Evolutionary conservation across 1,140 invertebrate genomes (phyloP), one percentile per base, ranked within the genome.

Genomic region (Drosophila sechellia): DNA sequence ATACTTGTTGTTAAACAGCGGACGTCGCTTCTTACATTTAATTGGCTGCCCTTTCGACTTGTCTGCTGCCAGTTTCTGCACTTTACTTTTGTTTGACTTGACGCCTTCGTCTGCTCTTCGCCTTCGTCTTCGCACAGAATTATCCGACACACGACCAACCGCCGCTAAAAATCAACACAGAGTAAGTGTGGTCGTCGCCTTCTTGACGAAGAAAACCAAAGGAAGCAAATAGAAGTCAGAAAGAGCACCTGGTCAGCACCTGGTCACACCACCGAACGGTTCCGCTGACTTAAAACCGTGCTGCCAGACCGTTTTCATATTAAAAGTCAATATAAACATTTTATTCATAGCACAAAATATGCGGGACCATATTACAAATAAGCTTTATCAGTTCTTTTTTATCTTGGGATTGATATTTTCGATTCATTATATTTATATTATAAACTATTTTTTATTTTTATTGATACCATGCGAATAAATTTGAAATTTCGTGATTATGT

Each of bases 151-250:
- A 42, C 48, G n/a, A 48, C 61, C 57, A 58, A 54, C 64, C 74
- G 53, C 66, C 75, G 68, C 53, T 72, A 61, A 53, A 56, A 61
- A 61, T 66, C 73, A 77, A 71, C 66, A 78, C 49, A 70, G 34
- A 43, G 35, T 43, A 10, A 34, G 17, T 42, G 40, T 42, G 40
- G 40, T 6, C 3, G 40, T 5, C 4, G 40, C 6, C 5, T 42
- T 3, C 6, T 15, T 6, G 40, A 8, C 39, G 5, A n/a, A 6
- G 5, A 42, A 42, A 6, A 42, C 39, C 39, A 31, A 8, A 27
- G 27, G 13, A 5, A 40, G n/a, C 2, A n/a, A 4, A 40, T 1
- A 40, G 0, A 1, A 15, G 13, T 13, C 31, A n/a, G 3, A 8
- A 15, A 8, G 5, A 2, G 17, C 17, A 17, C 17, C 17, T 17